Evolutionary conservation across 1,140 invertebrate species (phyloP), one percentile per base, ranked within the genome.

Genomic region (Zaprionus nigranus): DNA sequence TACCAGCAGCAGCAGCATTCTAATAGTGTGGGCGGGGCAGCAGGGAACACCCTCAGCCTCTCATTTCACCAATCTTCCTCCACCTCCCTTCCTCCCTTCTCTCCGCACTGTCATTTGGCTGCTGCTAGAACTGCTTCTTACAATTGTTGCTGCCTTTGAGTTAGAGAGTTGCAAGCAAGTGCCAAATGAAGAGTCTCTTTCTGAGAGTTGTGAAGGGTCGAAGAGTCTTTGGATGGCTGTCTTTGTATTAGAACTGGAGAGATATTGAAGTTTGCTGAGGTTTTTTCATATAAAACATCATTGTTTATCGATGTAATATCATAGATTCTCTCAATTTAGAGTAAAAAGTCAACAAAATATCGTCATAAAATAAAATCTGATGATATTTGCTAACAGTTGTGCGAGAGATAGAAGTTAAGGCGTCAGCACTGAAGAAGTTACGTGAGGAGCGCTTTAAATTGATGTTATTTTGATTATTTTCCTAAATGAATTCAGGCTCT

Each of bases 11-110:
- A 17, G 30, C 9, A 34, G 15, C 51, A 59, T 53, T 67, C 79
- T 83, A 87, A 87, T 81, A 64, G 53, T 53, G 20, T 51, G 78
- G 84, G 84, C 64, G 70, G 67, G 67, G 78, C 67, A 15, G 53
- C 24, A 36, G 30, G 9, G 30, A 34, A 51, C 73, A 38, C 38
- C 65, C 73, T 60, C 51, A n/a, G n/a, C n/a, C n/a, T n/a, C n/a
- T n/a, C n/a, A n/a, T n/a, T n/a, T n/a, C n/a, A n/a, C n/a, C n/a
- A n/a, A n/a, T n/a, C n/a, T n/a, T n/a, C n/a, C n/a, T n/a, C n/a
- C n/a, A n/a, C n/a, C 36, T 15, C 13, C 38, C 38, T n/a, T n/a
- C 38, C 2, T 2, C 15, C 0, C 2, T 1, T 5, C 38, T 40
- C 38, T 2, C 5, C 3, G 1, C 7, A 30, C 49, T 64, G 56